A percentile compares a stretch with the other conserved stretches of the same genome.
Evolutionary conservation across 2,888 invertebrate species (phyloP).

Genomic region (Netelia virgata): DNA sequence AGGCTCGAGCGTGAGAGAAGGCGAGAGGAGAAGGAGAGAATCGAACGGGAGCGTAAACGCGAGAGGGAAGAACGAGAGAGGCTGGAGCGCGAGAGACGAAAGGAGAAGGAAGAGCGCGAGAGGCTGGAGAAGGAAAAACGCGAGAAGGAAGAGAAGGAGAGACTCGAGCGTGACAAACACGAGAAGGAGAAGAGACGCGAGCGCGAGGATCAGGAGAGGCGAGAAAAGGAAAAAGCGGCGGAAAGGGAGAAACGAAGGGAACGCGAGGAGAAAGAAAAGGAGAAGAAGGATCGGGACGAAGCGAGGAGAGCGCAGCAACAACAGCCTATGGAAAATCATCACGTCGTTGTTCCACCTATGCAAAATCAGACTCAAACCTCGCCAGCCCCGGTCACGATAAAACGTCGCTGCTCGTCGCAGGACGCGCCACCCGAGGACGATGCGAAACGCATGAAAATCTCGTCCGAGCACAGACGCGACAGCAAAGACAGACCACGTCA

Average conservation of each 20-base stretch:
- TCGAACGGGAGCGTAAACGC: constrained; percentile 83
- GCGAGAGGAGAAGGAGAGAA: constrained; percentile 82
- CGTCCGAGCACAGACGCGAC: constrained; percentile 87
- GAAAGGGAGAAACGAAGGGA: constrained; percentile 80
- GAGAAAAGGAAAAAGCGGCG: constrained; percentile 78
- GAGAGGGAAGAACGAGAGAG: constrained; percentile 83
- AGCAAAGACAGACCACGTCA: constrained; percentile 88
- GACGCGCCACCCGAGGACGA: constrained; percentile 88
- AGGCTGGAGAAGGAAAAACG: constrained; percentile 80
- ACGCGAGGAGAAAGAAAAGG: constrained; percentile 83
- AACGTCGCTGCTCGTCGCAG: constrained; percentile 92
- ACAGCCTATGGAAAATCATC: constrained; percentile 81
- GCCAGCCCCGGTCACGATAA: constrained; percentile 89
- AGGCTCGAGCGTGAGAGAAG: constrained; percentile 78
- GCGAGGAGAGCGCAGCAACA: constrained; percentile 77
- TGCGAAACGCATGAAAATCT: constrained; percentile 88
- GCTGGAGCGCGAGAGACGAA: constrained; percentile 77
- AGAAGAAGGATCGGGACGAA: constrained; percentile 83
- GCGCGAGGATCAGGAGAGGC: constrained; percentile 84
- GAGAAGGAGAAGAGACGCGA: constrained; percentile 81
- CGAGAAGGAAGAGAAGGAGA: constrained; percentile 84
- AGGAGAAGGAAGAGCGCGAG: constrained; percentile 80
- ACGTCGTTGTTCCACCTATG: constrained; percentile 71
- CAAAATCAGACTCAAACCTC: constrained; percentile 79
- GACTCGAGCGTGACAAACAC: constrained; percentile 80